Evolutionary conservation across 1,140 invertebrate genomes (phyloP), one percentile per base, ranked within the genome.

Genomic region (Telenomus remus): DNA sequence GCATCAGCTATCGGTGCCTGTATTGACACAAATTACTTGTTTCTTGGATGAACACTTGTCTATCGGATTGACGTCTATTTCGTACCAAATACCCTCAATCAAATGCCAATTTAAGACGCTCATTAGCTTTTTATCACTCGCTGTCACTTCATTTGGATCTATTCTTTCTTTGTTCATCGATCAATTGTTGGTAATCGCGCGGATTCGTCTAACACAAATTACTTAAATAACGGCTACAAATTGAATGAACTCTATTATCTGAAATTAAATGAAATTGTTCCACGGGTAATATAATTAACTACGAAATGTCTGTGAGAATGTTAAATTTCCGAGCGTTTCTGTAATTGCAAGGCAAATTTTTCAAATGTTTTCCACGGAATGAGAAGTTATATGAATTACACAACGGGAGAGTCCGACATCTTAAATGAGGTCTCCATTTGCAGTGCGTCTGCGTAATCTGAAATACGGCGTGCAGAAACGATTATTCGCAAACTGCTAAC

Each of bases 11-110:
- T 70, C 56, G 49, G 46, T 48, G 15, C 10, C n/a, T 49, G 42
- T 56, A 71, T 71, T 71, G 68, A 63, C 68, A 71, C 43, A 34
- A 71, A 71, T 71, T 50, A 63, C 57, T 71, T 63, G 68, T 63
- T 71, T 56, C 68, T 71, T 71, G 43, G 51, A 61, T 49, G 37
- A 70, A 70, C 66, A 70, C 35, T 70, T 69, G 57, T 70, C 27
- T 48, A 49, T 6, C 9, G 60, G 64, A 72, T 64, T 64, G 59
- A 63, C 53, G 46, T 39, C 42, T 59, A 64, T 59, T 64, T 43
- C 15, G 51, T 39, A 50, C 42, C 44, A 63, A 56, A 63, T 71
- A 57, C 53, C n/a, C 33, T 57, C 60, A 59, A 72, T 72, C 64
- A 72, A 72, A 64, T 44, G 19, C 10, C 54, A 72, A 72, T 64